Conservation (phyloP, 2,888 invertebrate genomes). For the Hemaris fuciformis region DNA sequence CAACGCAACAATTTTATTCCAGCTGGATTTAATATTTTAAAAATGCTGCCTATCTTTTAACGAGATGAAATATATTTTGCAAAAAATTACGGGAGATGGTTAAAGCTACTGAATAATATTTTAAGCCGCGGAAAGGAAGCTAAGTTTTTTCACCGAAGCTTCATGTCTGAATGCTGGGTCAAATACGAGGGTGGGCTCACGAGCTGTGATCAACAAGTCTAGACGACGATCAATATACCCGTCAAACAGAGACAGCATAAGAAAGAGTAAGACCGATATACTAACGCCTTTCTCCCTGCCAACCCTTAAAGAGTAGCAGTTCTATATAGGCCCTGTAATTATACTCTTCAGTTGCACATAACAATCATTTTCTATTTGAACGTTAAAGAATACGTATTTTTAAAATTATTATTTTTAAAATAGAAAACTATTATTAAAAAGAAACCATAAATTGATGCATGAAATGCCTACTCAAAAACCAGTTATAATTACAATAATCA, state of each 20-base stretch:
- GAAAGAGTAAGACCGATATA: slow-evolving; percentile 50
- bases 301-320: slow-evolving; percentile 21
- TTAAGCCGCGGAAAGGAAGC: slow-evolving; percentile 16
- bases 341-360: background rate
- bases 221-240: slow-evolving; percentile 76
- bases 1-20: too few species aligned
- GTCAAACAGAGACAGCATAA: slow-evolving; percentile 50
- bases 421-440: too few species aligned
- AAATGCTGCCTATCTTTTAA: background rate
- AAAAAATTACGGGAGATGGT: background rate
- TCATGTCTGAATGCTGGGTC: slow-evolving; percentile 24
- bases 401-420: background rate
- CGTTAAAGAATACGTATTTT: background rate
- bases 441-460: too few species aligned
- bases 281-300: slow-evolving; percentile 37
- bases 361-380: background rate
- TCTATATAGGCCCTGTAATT: slow-evolving; percentile 25
- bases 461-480: background rate
- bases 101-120: background rate
- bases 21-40: background rate
- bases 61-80: background rate
- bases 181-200: slow-evolving; percentile 52
- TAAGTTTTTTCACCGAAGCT: slow-evolving; percentile 18
- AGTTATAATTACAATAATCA: background rate
- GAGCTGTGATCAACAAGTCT: slow-evolving; percentile 75